These are phyloP conservation scores for Paraplagusia blochii DNA, from an alignment of 2,113 vertebrate species.

Conservation along the genomic window DNA sequence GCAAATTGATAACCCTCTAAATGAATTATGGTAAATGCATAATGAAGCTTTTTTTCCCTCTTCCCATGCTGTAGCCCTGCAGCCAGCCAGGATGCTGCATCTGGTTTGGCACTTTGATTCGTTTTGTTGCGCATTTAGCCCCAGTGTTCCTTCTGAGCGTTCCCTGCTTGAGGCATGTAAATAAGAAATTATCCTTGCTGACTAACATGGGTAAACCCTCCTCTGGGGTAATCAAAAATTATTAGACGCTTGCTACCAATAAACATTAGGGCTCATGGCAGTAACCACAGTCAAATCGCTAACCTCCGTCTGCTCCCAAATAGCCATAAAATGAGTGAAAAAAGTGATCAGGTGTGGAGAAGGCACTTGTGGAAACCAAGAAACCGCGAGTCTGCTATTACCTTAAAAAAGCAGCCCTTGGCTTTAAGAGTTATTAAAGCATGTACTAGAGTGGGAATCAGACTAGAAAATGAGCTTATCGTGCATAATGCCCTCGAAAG, in stretches of 20 bases:
- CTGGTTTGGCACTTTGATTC: slow-evolving; percentile 78
- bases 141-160: slow-evolving; percentile 75
- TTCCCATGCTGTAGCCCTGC: slow-evolving; percentile 69
- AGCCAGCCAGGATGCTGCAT: slow-evolving; percentile 69
- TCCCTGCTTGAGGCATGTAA: slow-evolving; percentile 79
- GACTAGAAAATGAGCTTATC: slow-evolving; percentile 81
- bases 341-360: slow-evolving; percentile 74
- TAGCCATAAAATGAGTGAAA: slow-evolving; percentile 68
- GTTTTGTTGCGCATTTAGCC: slow-evolving; percentile 79
- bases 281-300: slow-evolving; percentile 71
- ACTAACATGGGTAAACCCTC: slow-evolving; percentile 81
- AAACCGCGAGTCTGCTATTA: slow-evolving; percentile 59
- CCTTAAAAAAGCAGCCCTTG: slow-evolving; percentile 68
- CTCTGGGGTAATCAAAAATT: slow-evolving; percentile 82
- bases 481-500: slow-evolving; percentile 76
- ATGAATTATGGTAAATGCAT: slow-evolving; percentile 81
- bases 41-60: slow-evolving; percentile 67
- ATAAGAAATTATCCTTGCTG: slow-evolving; percentile 84
- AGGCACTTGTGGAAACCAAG: slow-evolving; percentile 53
- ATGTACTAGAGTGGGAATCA: slow-evolving; percentile 74
- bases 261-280: slow-evolving; percentile 75
- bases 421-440: slow-evolving; percentile 77
- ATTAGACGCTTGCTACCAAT: slow-evolving; percentile 78
- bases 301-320: slow-evolving; percentile 65
- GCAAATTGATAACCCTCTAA: slow-evolving; percentile 82